Evolutionary conservation across 2,113 vertebrate species (phyloP).

Genomic region (Lampris megalopsis): DNA sequence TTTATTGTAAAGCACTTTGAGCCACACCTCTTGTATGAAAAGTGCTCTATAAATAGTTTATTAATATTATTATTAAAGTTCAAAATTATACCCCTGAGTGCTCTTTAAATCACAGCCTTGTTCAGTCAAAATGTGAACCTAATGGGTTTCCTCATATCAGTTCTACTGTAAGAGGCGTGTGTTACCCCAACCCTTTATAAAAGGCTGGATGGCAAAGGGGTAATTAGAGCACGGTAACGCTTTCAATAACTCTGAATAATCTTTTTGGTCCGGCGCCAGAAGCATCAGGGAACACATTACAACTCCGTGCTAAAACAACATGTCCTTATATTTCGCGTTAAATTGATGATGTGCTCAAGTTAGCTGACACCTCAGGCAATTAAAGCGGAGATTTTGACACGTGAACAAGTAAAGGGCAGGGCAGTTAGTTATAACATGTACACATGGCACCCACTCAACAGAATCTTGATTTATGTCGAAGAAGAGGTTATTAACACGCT

Average conservation of each 20-base stretch:
- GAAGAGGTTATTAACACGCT: background rate
- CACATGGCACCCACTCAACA: background rate
- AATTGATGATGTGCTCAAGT: too few relatives aligned
- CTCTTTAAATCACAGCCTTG: background rate
- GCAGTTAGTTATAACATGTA: background rate
- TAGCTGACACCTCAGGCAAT: background rate
- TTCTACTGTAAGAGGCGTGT: background rate
- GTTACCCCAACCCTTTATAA: background rate
- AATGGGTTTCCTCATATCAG: background rate
- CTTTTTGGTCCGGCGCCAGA: background rate
- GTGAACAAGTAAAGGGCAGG: too few relatives aligned
- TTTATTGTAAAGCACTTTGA: too few relatives aligned
- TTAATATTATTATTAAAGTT: too few relatives aligned
- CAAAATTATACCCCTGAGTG: constrained; percentile 9
- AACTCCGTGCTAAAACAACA: background rate
- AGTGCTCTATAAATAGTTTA: too few relatives aligned
- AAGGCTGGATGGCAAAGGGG: background rate
- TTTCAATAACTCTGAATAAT: background rate
- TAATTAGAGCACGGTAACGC: background rate
- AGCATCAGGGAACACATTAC: background rate
- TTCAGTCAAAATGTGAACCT: constrained; percentile 20
- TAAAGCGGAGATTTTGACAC: background rate
- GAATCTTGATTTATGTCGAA: background rate
- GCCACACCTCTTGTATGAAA: too few relatives aligned
- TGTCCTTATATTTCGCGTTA: background rate